Evolutionary conservation across 2,888 invertebrate species (phyloP), one percentile per base, ranked within the genome.

Genomic region (Agrotis puta): DNA sequence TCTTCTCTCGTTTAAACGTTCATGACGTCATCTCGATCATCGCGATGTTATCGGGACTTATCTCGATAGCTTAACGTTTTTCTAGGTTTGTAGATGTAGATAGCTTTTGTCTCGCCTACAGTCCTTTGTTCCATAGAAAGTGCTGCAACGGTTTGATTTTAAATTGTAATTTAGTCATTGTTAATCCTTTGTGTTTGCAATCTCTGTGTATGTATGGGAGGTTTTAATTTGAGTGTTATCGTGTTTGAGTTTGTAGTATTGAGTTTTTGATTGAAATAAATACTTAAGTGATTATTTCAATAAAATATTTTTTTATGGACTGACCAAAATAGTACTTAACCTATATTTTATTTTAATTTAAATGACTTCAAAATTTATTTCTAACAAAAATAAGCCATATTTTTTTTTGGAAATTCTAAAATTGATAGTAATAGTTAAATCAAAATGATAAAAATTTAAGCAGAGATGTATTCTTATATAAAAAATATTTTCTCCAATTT

Each of bases 81-180:
- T 81, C 69, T 74, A 64, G 45, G 45, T 74, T 56, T 59, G 59
- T 33, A 77, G 68, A 75, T 74, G 53, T 59, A 65, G 64, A 71
- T 74, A 68, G 50, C 70, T 68, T 66, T 77, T 74, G 84, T 85
- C 77, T 74, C 79, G 81, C 81, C 81, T 81, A 75, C 74, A 22
- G 43, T 61, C 79, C 81, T 86, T 87, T 83, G 82, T 83, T 81
- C 72, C 43, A 64, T 76, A 81, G 81, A 85, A 81, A 79, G 77
- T 79, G 50, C 64, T 69, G 72, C 62, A 76, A 74, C 45, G 20
- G 61, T 68, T 73, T 63, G 72, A 85, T 82, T 83, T 76, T 71
- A 69, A 73, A 79, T 77, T 83, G 70, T 79, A 71, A 79, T 77
- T 75, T 27, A 50, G 45, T 73, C 56, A 69, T 76, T 81, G 76